Base-by-base conservation (phyloP, 2,888 invertebrate species). In the Oscheius sp. region DNA sequence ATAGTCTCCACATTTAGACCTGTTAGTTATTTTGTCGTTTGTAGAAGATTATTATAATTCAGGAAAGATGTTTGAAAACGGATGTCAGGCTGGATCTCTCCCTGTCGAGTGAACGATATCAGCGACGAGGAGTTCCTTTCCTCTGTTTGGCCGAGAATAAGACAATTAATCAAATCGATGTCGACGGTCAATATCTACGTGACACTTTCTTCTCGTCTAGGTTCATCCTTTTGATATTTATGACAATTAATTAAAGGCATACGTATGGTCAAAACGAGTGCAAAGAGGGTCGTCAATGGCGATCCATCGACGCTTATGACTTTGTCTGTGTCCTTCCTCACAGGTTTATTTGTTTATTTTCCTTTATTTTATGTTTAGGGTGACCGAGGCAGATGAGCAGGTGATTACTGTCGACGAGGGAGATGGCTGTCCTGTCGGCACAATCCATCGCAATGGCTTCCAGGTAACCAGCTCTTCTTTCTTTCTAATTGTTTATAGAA, bases 241-340 rank as follows among this genome's bases (percentile, higher is more conserved):
- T 23, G n/a, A 23, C 18, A 12, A 58, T 58, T n/a, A 35, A 13
- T n/a, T 76, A 23, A 52, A 81, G 80, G 41, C 66, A 64, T 18
- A 84, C 83, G 7, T 86, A 74, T 73, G 86, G 86, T 12, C 84
- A 85, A 43, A 87, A 87, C 69, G 77, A 83, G 49, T 86, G 86
- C 66, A 71, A 58, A 18, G 76, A 82, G 1, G 88, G 84, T 0
- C 43, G 75, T n/a, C 78, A 83, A 13, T 87, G 87, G 87, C 69
- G 87, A 18, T 73, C 75, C 1, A 59, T 88, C 3, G 87, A 87
- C 61, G 76, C 80, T 13, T 88, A 88, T 71, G 87, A 87, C 75
- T 88, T 82, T 64, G 83, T 85, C 25, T 87, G 87, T 72, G 86
- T 88, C 2, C 78, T 73, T n/a, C 72, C 76, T 0, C 45, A 64